phyloP scores from a whole-genome alignment of 2,797 vertebrate genomes.

The Phataginus tricuspis region DNA sequence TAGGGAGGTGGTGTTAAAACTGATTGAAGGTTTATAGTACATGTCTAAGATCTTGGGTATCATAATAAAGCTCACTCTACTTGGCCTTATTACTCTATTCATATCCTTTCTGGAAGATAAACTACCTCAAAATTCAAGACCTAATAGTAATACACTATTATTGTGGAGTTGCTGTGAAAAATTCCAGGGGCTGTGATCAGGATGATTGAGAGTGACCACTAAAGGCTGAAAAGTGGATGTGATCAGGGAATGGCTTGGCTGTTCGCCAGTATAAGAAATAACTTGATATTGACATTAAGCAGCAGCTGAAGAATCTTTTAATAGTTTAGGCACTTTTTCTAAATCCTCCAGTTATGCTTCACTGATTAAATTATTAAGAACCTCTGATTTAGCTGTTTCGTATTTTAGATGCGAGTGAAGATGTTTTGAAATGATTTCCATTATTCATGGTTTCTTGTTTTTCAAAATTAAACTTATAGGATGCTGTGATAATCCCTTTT shows the following conservation, averaged over 20 bases:
- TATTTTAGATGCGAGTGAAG: constrained; percentile 67
- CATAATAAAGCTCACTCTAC: constrained; percentile 72
- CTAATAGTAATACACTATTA: constrained; percentile 76
- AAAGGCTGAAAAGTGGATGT: constrained; percentile 76
- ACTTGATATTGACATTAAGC: constrained; percentile 57
- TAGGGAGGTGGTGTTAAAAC: constrained; percentile 57
- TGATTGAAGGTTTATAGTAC: constrained; percentile 53
- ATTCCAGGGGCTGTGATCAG: constrained; percentile 71
- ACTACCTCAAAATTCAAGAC: constrained; percentile 69
- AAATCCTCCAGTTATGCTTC: constrained; percentile 58
- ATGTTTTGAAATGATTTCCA: constrained; percentile 64
- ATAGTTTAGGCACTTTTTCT: constrained; percentile 56
- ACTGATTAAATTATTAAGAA: constrained; percentile 70
- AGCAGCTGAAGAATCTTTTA: constrained; percentile 61
- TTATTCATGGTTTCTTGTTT: constrained; percentile 73
- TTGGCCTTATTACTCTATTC: constrained; percentile 62
- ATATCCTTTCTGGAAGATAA: constrained; percentile 79
- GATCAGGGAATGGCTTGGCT: constrained; percentile 58
- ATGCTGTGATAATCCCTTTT: constrained; percentile 61
- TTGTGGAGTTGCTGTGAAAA: constrained; percentile 60
- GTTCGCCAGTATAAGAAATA: constrained; percentile 63
- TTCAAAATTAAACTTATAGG: constrained; percentile 71
- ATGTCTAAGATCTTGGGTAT: constrained; percentile 47
- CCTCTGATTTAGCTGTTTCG: constrained; percentile 66
- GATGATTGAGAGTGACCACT: constrained; percentile 73